Percentiles rank a stretch among this genome's conserved stretches.
Evolutionary conservation across 2,113 vertebrate genomes (phyloP).

Genomic region (Atlantisia rogersi): DNA sequence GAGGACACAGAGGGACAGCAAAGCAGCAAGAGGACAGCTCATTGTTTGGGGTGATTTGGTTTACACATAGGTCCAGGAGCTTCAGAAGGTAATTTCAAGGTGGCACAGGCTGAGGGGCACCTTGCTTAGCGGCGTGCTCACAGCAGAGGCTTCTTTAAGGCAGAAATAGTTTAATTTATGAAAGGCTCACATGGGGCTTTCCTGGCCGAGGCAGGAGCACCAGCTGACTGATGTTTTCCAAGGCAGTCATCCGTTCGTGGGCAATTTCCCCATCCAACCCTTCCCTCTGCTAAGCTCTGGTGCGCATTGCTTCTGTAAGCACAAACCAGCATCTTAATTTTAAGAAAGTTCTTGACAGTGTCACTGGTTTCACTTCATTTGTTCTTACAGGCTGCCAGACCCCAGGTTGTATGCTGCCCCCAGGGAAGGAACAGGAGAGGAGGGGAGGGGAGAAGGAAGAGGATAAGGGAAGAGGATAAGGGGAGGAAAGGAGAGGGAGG

Average conservation of each 20-base stretch:
- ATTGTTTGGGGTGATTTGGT: fast-evolving
- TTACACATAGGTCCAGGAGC: not conserved
- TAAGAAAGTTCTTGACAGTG: not conserved
- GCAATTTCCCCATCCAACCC: conserved; percentile 13
- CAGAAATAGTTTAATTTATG: conserved; percentile 5
- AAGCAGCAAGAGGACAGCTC: not conserved
- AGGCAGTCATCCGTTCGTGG: conserved; percentile 27
- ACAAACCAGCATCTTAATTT: conserved; percentile 39
- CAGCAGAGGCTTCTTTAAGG: not conserved
- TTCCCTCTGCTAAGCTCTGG: conserved; percentile 49
- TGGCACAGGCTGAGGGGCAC: not conserved
- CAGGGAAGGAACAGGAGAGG: not conserved
- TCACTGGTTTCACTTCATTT: conserved; percentile 14
- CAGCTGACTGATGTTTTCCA: conserved; percentile 16
- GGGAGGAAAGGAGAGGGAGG: fast-evolving
- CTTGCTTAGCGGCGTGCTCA: not conserved
- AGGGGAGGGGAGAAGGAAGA: fast-evolving
- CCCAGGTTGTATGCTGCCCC: not conserved
- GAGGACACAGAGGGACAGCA: fast-evolving
- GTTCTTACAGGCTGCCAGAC: not conserved
- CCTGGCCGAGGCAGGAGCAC: not conserved
- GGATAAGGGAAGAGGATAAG: too few species aligned
- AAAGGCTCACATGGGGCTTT: not conserved
- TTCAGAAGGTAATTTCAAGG: not conserved
- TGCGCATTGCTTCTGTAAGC: conserved; percentile 40